These are phyloP conservation scores for Linnaemya tessellans DNA, from an alignment of 2,888 invertebrate genomes.

Conservation along the genomic window DNA sequence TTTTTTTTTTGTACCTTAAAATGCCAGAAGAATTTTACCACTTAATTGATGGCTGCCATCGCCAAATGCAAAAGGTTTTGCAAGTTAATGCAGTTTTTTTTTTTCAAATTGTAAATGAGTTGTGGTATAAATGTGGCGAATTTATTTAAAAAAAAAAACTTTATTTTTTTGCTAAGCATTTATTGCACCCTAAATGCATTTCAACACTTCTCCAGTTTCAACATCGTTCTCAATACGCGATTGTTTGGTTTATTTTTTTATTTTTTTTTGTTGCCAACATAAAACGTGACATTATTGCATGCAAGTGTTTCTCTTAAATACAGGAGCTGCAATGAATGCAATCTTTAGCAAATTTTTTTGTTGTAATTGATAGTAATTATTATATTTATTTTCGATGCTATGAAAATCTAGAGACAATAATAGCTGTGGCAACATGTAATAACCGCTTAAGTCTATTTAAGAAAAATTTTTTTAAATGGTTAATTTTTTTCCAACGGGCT, in stretches of 20 bases:
- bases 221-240: not conserved
- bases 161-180: conserved; percentile 29
- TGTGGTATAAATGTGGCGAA: conserved; percentile 28
- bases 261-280: not conserved
- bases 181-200: conserved; percentile 51
- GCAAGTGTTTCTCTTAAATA: not conserved
- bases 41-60: conserved; percentile 15
- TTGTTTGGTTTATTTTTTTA: not conserved
- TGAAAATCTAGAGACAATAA: too few species aligned
- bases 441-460: too few species aligned
- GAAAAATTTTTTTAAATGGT: too few species aligned
- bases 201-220: conserved; percentile 12
- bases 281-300: conserved; percentile 27
- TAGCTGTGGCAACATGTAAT: too few species aligned
- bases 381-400: too few species aligned
- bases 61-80: not conserved
- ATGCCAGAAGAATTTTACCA: not conserved
- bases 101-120: conserved; percentile 12
- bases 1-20: conserved; percentile 2
- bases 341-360: not conserved
- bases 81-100: conserved; percentile 31
- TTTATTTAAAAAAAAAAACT: conserved; percentile 27
- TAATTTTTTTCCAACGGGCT: too few species aligned
- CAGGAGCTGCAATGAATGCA: conserved; percentile 4
- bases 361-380: too few species aligned